These are phyloP conservation scores for Ophion costatus DNA, from an alignment of 2,888 invertebrate genomes.

Conservation along the genomic window DNA sequence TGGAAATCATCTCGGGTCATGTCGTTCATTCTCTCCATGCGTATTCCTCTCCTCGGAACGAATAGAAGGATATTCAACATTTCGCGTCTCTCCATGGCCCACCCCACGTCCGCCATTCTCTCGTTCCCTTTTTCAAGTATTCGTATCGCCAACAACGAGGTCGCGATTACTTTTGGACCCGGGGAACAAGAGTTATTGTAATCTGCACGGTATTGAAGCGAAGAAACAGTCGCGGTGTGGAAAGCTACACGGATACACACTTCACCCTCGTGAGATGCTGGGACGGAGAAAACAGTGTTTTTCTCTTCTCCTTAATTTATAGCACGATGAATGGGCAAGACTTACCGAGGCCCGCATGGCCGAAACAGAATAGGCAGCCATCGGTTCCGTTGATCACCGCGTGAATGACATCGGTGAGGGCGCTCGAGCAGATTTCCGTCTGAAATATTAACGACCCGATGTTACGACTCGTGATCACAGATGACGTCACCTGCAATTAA, in stretches of 20 bases:
- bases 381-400: slow-evolving; percentile 97
- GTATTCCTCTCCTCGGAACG: slow-evolving; percentile 29
- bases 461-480: slow-evolving; percentile 14
- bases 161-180: slow-evolving; percentile 56
- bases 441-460: slow-evolving; percentile 85
- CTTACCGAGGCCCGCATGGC: slow-evolving; percentile 94
- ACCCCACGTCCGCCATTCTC: not conserved
- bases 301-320: slow-evolving; percentile 14
- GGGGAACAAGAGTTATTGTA: slow-evolving; percentile 25
- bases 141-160: slow-evolving; percentile 37
- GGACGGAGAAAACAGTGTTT: slow-evolving; percentile 4
- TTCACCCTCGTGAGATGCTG: slow-evolving; percentile 16
- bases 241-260: slow-evolving; percentile 20
- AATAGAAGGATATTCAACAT: slow-evolving; percentile 54
- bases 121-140: slow-evolving; percentile 31
- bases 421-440: slow-evolving; percentile 96
- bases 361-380: slow-evolving; percentile 95
- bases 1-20: slow-evolving; percentile 64
- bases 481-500: slow-evolving; percentile 6
- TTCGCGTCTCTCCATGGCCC: slow-evolving; percentile 35
- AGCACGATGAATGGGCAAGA: slow-evolving; percentile 66
- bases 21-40: slow-evolving; percentile 36
- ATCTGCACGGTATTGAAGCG: slow-evolving; percentile 28
- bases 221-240: not conserved
- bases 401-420: slow-evolving; percentile 96